Conservation (phyloP, 2,888 invertebrate genomes). For the Euclidia mi region DNA sequence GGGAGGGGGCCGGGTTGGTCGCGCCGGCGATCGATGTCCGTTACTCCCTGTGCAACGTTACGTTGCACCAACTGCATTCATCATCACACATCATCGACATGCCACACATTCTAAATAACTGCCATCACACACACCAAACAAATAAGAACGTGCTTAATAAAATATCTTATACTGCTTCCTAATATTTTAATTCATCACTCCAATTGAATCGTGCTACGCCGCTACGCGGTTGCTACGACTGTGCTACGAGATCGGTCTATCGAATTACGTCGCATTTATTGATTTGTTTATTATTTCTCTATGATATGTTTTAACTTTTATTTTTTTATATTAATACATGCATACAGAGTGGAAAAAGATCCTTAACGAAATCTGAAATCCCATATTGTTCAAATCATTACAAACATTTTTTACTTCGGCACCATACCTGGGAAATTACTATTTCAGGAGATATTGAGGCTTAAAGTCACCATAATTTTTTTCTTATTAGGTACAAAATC, state of each 20-base stretch:
- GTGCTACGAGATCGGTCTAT: constrained; percentile 40
- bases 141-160: too few relatives aligned
- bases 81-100: constrained; percentile 49
- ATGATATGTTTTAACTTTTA: background rate
- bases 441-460: too few relatives aligned
- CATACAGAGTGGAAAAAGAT: too few relatives aligned
- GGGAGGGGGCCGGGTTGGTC: constrained; percentile 53
- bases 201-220: constrained; percentile 32
- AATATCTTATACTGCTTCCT: too few relatives aligned
- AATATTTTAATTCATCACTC: background rate
- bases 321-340: too few relatives aligned
- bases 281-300: background rate
- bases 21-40: constrained; percentile 80
- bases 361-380: too few relatives aligned
- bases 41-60: constrained; percentile 74
- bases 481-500: too few relatives aligned
- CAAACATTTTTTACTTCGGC: too few relatives aligned
- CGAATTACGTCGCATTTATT: background rate
- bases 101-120: constrained; percentile 3
- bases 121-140: too few relatives aligned
- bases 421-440: too few relatives aligned
- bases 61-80: constrained; percentile 77
- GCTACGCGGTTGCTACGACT: constrained; percentile 47
- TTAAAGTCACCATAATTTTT: too few relatives aligned
- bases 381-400: too few relatives aligned